Conservation (phyloP, 2,113 vertebrate genomes). For the Natator depressus region DNA sequence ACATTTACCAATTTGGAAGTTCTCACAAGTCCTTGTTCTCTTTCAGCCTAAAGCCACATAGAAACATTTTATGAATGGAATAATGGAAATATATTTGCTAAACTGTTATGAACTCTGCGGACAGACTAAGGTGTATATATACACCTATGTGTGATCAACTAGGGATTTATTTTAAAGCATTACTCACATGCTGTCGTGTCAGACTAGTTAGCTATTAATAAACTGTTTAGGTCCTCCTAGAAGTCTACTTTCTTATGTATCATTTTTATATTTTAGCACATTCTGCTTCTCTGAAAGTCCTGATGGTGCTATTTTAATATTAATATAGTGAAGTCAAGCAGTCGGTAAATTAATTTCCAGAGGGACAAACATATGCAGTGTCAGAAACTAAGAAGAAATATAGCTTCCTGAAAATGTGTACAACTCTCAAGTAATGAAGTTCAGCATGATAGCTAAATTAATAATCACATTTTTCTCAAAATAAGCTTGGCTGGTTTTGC, state of each 20-base stretch:
- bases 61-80: background rate
- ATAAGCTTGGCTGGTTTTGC: background rate
- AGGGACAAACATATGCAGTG: background rate
- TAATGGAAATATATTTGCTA: background rate
- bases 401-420: background rate
- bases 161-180: background rate
- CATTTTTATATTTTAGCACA: background rate
- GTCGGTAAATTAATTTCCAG: rapidly evolving
- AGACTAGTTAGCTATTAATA: background rate
- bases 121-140: background rate
- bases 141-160: background rate
- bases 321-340: background rate
- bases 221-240: background rate
- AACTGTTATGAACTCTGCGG: background rate
- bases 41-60: background rate
- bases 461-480: background rate
- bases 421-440: background rate
- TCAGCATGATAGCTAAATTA: background rate
- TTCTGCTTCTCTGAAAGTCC: background rate
- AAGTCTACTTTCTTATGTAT: too few relatives aligned
- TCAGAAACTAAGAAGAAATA: background rate
- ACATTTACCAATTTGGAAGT: background rate
- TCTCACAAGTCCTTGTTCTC: background rate
- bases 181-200: background rate
- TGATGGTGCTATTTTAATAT: background rate